These are phyloP conservation scores for Malurus elegans DNA, from an alignment of 2,113 vertebrate species.

Conservation along the genomic window DNA sequence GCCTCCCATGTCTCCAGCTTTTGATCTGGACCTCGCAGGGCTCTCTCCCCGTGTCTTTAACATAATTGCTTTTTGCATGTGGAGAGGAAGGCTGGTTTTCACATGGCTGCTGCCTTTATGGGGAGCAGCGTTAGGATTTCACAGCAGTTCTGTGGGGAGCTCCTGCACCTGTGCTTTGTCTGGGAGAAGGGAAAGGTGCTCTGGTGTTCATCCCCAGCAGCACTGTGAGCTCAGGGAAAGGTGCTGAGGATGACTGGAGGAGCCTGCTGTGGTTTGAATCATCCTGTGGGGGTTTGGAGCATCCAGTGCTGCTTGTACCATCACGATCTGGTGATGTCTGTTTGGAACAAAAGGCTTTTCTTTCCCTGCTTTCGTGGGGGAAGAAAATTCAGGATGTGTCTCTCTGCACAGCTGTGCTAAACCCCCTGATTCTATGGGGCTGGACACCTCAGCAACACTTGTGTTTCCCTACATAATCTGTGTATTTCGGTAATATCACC, in stretches of 20 bases:
- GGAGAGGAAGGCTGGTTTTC: background rate
- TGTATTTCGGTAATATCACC: background rate
- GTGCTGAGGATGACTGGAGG: background rate
- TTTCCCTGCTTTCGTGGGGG: background rate
- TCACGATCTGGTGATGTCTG: background rate
- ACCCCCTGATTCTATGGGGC: background rate
- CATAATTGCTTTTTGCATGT: conserved; percentile 1
- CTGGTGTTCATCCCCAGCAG: background rate
- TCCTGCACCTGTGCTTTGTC: background rate
- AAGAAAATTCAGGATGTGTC: background rate
- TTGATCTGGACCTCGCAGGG: background rate
- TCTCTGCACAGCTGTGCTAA: background rate
- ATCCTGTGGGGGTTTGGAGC: background rate
- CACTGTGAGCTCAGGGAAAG: rapidly evolving
- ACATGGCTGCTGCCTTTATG: background rate
- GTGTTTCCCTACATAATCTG: rapidly evolving
- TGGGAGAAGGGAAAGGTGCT: background rate
- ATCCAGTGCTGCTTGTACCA: background rate
- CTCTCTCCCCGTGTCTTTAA: background rate
- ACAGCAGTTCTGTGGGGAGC: background rate
- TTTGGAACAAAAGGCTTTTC: background rate
- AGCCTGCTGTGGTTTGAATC: background rate
- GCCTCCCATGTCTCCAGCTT: background rate
- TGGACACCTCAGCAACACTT: background rate
- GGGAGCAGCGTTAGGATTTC: background rate